Conservation (phyloP, 2,888 invertebrate species). For the Acleris literana region DNA sequence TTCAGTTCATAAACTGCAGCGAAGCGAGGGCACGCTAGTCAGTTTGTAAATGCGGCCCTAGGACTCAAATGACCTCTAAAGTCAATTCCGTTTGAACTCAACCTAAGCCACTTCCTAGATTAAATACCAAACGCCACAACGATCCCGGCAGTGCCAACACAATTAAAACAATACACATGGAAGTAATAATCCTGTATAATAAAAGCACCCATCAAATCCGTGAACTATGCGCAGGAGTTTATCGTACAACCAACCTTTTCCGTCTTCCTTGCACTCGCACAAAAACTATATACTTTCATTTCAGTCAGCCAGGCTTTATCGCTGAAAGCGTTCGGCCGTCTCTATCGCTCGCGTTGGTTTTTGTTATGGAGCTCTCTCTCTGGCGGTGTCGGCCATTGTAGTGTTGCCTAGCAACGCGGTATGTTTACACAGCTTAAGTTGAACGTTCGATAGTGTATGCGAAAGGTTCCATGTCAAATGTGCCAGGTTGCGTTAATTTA, state of each 20-base stretch:
- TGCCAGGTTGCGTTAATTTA: slow-evolving; percentile 2
- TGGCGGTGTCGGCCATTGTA: slow-evolving; percentile 39
- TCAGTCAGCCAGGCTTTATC: background rate
- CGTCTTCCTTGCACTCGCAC: slow-evolving; percentile 25
- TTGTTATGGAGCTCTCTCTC: slow-evolving; percentile 29
- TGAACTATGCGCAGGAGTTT: slow-evolving; percentile 60
- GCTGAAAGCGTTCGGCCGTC: slow-evolving; percentile 12
- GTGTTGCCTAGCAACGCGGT: slow-evolving; percentile 50
- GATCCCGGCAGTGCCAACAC: slow-evolving; percentile 21
- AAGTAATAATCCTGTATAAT: slow-evolving; percentile 59
- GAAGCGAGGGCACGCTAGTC: too few species aligned
- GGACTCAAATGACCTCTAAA: too few species aligned
- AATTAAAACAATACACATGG: slow-evolving; percentile 51
- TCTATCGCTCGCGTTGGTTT: slow-evolving; percentile 1
- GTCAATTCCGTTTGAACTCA: slow-evolving; percentile 21
- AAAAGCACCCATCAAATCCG: slow-evolving; percentile 44
- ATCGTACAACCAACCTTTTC: slow-evolving; percentile 60
- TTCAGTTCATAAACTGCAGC: too few species aligned
- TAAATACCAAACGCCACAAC: background rate
- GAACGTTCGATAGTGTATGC: slow-evolving; percentile 53
- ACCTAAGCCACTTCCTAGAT: slow-evolving; percentile 1
- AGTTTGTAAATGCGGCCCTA: too few species aligned
- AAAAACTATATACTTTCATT: background rate
- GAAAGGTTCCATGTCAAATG: slow-evolving; percentile 36
- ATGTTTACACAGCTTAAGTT: slow-evolving; percentile 52